These are phyloP conservation scores for Actias luna DNA, from an alignment of 2,888 invertebrate genomes.

Conservation along the genomic window DNA sequence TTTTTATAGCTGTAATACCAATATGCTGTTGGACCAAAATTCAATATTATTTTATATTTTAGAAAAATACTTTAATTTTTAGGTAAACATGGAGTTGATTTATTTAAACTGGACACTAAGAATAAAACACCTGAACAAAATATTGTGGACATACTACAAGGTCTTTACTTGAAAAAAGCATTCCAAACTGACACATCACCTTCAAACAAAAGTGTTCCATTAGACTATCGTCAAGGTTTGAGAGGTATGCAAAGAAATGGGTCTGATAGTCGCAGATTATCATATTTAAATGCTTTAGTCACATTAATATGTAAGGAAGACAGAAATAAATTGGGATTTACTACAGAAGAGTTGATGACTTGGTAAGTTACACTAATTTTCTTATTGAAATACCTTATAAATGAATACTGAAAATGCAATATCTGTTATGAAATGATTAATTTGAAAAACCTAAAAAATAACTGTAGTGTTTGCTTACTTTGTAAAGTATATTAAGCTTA, in stretches of 20 bases:
- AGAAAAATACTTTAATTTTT: conserved; percentile 45
- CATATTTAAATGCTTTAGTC: conserved; percentile 94
- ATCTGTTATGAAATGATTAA: neutral
- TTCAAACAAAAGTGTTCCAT: conserved; percentile 57
- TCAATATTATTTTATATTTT: too few species aligned
- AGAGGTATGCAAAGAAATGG: conserved; percentile 83
- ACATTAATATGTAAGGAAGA: conserved; percentile 87
- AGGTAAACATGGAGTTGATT: conserved; percentile 84
- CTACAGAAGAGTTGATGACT: conserved; percentile 88
- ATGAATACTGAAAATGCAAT: too few species aligned
- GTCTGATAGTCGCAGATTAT: conserved; percentile 90
- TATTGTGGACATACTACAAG: conserved; percentile 84
- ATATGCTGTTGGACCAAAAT: neutral
- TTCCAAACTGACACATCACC: conserved; percentile 68
- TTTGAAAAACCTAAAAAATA: too few species aligned
- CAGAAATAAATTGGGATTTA: conserved; percentile 85
- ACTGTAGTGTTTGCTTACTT: too few species aligned
- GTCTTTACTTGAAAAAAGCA: conserved; percentile 76
- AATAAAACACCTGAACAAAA: conserved; percentile 83
- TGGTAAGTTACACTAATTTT: conserved; percentile 49
- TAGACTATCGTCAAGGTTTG: conserved; percentile 80
- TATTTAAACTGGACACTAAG: conserved; percentile 82
- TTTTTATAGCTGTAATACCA: neutral
- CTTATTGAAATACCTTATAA: neutral
- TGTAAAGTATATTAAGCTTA: too few species aligned